Evolutionary conservation across 1,140 invertebrate genomes (phyloP), one percentile per base, ranked within the genome.

Genomic region (Conopomorpha cramerella): DNA sequence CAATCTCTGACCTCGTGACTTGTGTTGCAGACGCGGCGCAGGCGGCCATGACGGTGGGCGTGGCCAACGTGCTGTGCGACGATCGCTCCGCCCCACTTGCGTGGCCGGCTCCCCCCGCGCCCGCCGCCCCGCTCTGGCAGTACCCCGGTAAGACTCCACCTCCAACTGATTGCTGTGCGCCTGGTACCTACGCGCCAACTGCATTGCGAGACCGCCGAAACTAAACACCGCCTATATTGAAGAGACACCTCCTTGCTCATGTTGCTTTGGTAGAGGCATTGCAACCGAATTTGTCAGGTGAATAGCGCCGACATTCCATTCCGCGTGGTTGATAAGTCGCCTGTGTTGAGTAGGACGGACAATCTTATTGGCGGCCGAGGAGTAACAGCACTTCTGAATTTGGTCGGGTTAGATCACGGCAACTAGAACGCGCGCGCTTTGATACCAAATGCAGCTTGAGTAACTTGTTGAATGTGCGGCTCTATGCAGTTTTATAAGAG

Each of bases 91-190:
- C 61, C 70, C 59, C 62, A 0, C 38, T 71, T 46, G 70, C 62
- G 54, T 70, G 66, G 64, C 67, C 66, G 49, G 72, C 58, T 38
- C 62, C 54, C 40, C 68, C 58, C 57, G 61, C 63, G 43, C 70
- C 64, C 46, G 60, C 61, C 40, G 81, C 87, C 36, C 84, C 87
- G 43, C 76, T 89, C 55, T 87, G 84, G 87, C 83, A 87, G 72
- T 89, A 88, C 78, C 86, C 86, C 49, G 66, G 86, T 87, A 64
- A 84, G 82, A 73, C 51, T 49, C n/a, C 57, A 64, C 62, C 63
- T 70, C 61, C 58, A 39, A 30, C 40, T 17, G 19, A 37, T 37
- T 51, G 34, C 59, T 74, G 67, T 41, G 43, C 44, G 45, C 70
- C 70, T 74, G 63, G 70, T 74, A 74, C 55, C 56, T 72, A 60